These are phyloP conservation scores for Brachystomella parvula DNA, from an alignment of 1,140 invertebrate species.

Conservation along the genomic window DNA sequence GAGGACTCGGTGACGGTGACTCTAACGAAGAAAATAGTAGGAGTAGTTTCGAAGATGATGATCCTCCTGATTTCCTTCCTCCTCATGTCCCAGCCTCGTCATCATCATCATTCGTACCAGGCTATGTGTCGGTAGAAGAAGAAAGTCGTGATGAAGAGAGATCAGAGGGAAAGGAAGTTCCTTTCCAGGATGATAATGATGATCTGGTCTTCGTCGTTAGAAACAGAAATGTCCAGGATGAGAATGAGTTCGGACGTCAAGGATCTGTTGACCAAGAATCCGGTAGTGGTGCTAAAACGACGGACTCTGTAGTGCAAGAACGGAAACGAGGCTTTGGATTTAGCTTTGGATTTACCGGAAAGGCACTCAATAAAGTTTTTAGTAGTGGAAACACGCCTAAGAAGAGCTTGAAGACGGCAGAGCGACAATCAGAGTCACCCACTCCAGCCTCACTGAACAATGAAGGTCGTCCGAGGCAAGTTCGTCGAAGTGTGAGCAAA, in stretches of 20 bases:
- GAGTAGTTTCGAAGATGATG: background rate
- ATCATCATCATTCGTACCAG: background rate
- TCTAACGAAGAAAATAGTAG: background rate
- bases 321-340: conserved; percentile 22
- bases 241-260: too few species aligned
- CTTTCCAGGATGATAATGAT: background rate
- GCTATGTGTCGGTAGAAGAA: background rate
- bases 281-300: background rate
- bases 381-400: too few species aligned
- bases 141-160: background rate
- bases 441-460: background rate
- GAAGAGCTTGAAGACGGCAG: too few species aligned
- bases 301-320: background rate
- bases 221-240: background rate
- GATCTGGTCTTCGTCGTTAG: conserved; percentile 4
- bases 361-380: background rate
- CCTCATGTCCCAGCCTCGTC: too few species aligned
- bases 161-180: background rate
- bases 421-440: too few species aligned
- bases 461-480: background rate
- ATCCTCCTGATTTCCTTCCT: background rate
- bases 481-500: conserved; percentile 19
- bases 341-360: conserved; percentile 8
- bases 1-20: background rate
- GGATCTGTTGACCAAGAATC: too few species aligned